These are phyloP conservation scores for Alloplasta piceator DNA, from an alignment of 2,888 invertebrate species.

Conservation along the genomic window DNA sequence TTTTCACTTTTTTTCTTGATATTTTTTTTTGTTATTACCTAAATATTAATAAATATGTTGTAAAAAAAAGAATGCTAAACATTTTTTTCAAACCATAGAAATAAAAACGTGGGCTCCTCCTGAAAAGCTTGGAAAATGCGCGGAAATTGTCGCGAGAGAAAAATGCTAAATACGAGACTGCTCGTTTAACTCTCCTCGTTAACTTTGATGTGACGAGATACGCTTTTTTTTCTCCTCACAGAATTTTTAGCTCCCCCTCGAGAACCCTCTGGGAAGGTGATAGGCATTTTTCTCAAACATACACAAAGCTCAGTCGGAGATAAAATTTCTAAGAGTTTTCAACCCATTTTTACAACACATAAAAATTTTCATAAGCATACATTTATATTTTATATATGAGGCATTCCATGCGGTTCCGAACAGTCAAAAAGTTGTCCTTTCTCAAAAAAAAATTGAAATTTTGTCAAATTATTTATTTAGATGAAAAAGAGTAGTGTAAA, in stretches of 20 bases:
- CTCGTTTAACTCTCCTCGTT: constrained; percentile 32
- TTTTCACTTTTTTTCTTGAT: no score
- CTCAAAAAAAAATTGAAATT: no score
- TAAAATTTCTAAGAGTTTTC: constrained; percentile 17
- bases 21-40: no score
- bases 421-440: no score
- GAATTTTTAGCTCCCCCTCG: not conserved
- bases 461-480: no score
- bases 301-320: not conserved
- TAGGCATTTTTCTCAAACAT: constrained; percentile 3
- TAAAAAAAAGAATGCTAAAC: no score
- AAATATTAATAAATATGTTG: no score
- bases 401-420: no score
- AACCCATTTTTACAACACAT: not conserved
- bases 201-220: constrained; percentile 32
- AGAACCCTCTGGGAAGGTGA: constrained; percentile 25
- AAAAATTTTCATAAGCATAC: constrained; percentile 1
- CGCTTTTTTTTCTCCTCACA: not conserved
- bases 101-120: constrained; percentile 3
- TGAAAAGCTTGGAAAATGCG: not conserved
- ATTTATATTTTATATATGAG: no score
- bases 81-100: constrained; percentile 39
- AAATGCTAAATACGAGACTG: not conserved
- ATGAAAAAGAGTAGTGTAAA: no score
- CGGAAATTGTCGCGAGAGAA: constrained; percentile 19